Conservation (phyloP, 2,113 vertebrate species). For the Papio anubis region DNA sequence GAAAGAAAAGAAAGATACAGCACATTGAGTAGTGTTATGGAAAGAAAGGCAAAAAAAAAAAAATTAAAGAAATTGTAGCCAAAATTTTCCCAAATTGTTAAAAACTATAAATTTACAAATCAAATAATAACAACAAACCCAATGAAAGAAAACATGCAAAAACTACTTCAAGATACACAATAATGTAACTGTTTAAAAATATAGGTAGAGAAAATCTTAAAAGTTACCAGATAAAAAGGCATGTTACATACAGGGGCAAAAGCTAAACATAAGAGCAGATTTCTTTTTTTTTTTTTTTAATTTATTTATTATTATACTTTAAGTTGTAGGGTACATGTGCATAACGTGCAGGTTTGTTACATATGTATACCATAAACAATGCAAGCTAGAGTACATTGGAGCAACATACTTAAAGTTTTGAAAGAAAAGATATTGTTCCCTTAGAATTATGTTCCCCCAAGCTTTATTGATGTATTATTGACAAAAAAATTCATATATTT, state of each 20-base stretch:
- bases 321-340: no score
- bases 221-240: not conserved
- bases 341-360: no score
- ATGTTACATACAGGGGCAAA: not conserved
- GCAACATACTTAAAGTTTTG: not conserved
- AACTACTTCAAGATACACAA: not conserved
- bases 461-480: not conserved
- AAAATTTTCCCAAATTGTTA: not conserved
- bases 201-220: not conserved
- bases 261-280: no score
- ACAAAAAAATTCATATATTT: not conserved
- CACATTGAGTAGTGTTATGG: not conserved
- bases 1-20: not conserved
- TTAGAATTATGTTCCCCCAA: not conserved
- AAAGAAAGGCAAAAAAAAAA: not conserved
- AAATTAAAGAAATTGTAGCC: not conserved
- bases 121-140: not conserved
- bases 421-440: not conserved
- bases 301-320: no score
- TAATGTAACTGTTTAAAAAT: not conserved
- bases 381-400: not conserved
- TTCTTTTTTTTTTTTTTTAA: not conserved
- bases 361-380: not conserved
- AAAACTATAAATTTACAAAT: not conserved
- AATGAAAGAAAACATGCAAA: not conserved